phyloP scores from a whole-genome alignment of 2,113 vertebrate species.

The Clinocottus analis region DNA sequence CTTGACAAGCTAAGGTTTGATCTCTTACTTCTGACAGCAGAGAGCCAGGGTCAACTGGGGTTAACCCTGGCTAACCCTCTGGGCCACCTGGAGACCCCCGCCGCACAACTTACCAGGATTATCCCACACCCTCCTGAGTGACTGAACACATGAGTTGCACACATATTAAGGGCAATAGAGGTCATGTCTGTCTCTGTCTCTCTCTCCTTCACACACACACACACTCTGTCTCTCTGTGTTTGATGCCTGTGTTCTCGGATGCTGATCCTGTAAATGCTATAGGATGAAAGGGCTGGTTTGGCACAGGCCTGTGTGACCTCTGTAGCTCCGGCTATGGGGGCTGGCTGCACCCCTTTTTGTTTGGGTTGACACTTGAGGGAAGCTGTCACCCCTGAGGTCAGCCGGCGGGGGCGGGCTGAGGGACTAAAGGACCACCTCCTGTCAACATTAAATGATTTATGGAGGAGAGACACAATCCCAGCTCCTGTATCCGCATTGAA shows the following conservation, averaged over 20 bases:
- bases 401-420: constrained; percentile 53
- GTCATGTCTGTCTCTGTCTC: constrained; percentile 32
- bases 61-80: constrained; percentile 72
- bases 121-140: constrained; percentile 67
- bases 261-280: constrained; percentile 59
- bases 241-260: constrained; percentile 47
- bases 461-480: constrained; percentile 69
- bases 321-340: constrained; percentile 49
- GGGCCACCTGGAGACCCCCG: constrained; percentile 72
- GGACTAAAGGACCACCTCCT: constrained; percentile 72
- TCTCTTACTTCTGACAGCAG: constrained; percentile 58
- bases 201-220: background rate
- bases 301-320: constrained; percentile 52
- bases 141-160: constrained; percentile 39
- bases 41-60: constrained; percentile 72
- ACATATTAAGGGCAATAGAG: constrained; percentile 50
- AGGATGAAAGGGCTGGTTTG: constrained; percentile 61
- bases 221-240: constrained; percentile 26
- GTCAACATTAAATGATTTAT: constrained; percentile 79
- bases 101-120: constrained; percentile 57
- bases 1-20: constrained; percentile 53
- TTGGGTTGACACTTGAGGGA: constrained; percentile 64
- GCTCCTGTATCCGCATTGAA: constrained; percentile 66
- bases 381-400: constrained; percentile 67
- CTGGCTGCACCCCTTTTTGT: constrained; percentile 64